Percentiles rank a stretch among this genome's conserved stretches.
Evolutionary conservation across 1,140 invertebrate genomes (phyloP).

Genomic region (Solenopsis fugax): DNA sequence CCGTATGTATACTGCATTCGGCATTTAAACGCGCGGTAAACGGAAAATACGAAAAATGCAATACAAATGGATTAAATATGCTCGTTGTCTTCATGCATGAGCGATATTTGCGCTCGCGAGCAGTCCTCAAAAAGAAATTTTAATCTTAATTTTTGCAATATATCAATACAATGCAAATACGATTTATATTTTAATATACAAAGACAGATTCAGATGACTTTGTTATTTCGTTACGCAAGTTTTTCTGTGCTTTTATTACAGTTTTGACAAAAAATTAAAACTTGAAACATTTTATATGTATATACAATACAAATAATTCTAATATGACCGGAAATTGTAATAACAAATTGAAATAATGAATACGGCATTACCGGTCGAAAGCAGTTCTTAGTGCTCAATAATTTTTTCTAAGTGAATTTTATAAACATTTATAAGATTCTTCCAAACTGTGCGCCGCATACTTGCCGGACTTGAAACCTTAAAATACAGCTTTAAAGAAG

Average conservation of each 20-base stretch:
- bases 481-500: no score
- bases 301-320: no score
- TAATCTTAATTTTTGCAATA: constrained; percentile 14
- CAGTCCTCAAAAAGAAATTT: not conserved
- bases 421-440: no score
- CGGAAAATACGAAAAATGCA: not conserved
- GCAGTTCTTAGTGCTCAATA: no score
- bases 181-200: not conserved
- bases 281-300: not conserved
- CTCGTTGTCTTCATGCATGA: constrained; percentile 21
- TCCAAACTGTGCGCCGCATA: no score
- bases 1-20: not conserved
- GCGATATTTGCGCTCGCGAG: constrained; percentile 25
- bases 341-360: no score
- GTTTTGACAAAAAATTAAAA: not conserved
- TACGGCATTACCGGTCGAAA: no score
- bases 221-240: not conserved
- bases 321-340: no score
- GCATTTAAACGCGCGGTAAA: constrained; percentile 16
- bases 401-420: no score
- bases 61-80: constrained; percentile 50
- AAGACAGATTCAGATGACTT: not conserved
- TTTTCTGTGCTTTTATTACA: not conserved
- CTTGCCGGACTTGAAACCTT: no score
- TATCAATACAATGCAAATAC: not conserved